Evolutionary conservation across 2,888 invertebrate species (phyloP).

Genomic region (Drosophila vallismaia): DNA sequence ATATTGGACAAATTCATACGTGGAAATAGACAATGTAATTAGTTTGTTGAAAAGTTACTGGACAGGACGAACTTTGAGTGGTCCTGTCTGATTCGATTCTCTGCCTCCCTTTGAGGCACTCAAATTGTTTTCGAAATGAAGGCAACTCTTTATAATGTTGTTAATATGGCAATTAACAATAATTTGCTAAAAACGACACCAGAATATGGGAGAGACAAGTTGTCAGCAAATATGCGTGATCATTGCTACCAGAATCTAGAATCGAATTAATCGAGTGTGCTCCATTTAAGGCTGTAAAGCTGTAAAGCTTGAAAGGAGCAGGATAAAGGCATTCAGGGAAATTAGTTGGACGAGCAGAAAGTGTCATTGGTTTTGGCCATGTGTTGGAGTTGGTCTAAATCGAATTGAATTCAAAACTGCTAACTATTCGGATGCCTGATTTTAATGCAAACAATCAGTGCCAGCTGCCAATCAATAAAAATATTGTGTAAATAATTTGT

Average conservation of each 20-base stretch:
- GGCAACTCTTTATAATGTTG: conserved; percentile 31
- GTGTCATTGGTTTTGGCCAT: conserved; percentile 2
- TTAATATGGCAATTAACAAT: conserved; percentile 42
- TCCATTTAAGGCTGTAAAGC: not conserved
- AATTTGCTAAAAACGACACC: conserved; percentile 45
- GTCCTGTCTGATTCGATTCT: conserved; percentile 11
- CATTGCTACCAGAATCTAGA: not conserved
- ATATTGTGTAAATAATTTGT: conserved; percentile 45
- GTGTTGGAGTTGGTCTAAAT: conserved; percentile 8
- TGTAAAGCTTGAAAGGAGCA: not conserved
- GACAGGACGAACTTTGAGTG: conserved; percentile 11
- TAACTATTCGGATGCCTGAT: conserved; percentile 30
- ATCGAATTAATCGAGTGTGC: not conserved
- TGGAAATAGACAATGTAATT: too few species aligned
- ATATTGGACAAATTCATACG: too few species aligned
- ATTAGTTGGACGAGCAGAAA: conserved; percentile 2
- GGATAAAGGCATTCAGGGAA: conserved; percentile 3
- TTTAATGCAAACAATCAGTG: conserved; percentile 32
- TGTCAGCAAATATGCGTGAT: not conserved
- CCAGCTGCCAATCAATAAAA: conserved; percentile 32
- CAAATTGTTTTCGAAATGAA: not conserved
- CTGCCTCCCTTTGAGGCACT: not conserved
- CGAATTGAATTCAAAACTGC: conserved; percentile 16
- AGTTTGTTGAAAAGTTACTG: not conserved
- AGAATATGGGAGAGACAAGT: not conserved